A percentile compares a stretch with the other conserved stretches of the same genome.
These are phyloP conservation scores for Oceanodroma leucorhoa DNA, from an alignment of 2,797 vertebrate species.

Conservation along the genomic window DNA sequence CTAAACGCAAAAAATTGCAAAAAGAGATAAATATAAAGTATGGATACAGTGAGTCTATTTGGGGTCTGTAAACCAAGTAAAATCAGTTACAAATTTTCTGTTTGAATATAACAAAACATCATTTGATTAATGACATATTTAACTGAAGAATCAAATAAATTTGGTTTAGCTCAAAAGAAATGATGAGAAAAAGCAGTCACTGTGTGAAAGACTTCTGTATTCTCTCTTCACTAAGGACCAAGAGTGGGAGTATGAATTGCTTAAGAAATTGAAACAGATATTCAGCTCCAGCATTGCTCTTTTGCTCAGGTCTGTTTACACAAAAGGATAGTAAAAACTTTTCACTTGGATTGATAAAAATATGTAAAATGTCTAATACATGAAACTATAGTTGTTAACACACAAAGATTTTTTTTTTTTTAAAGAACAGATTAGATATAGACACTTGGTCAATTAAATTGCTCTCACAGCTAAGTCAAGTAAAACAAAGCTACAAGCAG, in stretches of 20 bases:
- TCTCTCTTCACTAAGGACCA: not conserved
- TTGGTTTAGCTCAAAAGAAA: not conserved
- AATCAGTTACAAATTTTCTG: not conserved
- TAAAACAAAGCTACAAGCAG: not conserved
- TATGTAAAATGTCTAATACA: not conserved
- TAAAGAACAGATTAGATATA: not conserved
- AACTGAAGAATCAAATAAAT: not conserved
- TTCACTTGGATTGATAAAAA: not conserved
- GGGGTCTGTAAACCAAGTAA: not conserved
- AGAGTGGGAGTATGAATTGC: not conserved
- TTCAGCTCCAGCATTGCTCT: fast-evolving
- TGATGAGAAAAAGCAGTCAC: not conserved
- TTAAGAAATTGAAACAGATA: not conserved
- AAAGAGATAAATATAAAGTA: not conserved
- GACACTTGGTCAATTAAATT: not conserved
- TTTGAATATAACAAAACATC: not conserved
- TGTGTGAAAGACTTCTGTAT: not conserved
- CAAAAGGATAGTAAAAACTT: not conserved
- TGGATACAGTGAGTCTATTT: not conserved
- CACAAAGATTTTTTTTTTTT: too few relatives aligned
- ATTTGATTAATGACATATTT: not conserved
- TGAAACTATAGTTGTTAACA: not conserved
- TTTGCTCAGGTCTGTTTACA: not conserved
- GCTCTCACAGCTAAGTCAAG: not conserved
- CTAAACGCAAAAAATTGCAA: not conserved